Evolutionary conservation across 1,140 invertebrate genomes (phyloP).

Genomic region (Stegodyphus dumicola): DNA sequence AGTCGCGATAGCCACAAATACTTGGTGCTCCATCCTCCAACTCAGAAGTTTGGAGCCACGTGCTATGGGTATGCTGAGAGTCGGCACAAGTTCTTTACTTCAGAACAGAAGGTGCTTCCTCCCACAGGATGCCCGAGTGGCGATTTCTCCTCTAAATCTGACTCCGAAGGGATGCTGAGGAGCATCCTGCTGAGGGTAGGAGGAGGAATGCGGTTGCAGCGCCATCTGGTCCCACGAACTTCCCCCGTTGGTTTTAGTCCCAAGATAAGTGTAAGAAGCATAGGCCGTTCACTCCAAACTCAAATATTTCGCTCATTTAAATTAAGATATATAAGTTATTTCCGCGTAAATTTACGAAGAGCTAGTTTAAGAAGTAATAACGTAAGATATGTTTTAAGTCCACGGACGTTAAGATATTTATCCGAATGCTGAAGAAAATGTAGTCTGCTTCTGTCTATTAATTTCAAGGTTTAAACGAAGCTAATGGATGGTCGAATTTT

Average conservation of each 20-base stretch:
- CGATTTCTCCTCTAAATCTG: constrained; percentile 47
- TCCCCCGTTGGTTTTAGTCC: not conserved
- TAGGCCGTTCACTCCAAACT: too few relatives aligned
- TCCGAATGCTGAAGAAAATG: too few relatives aligned
- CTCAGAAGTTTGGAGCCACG: not conserved
- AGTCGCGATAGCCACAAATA: not conserved
- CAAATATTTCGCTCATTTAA: too few relatives aligned
- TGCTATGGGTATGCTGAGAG: not conserved
- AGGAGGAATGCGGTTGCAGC: constrained; percentile 11
- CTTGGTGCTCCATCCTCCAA: not conserved
- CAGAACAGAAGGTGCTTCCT: not conserved
- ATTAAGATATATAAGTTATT: too few relatives aligned
- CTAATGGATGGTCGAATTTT: too few relatives aligned
- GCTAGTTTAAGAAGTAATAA: too few relatives aligned
- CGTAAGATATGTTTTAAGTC: too few relatives aligned
- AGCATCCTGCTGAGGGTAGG: constrained; percentile 4
- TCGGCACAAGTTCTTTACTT: not conserved
- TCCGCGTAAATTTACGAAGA: too few relatives aligned
- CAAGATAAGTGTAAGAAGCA: not conserved
- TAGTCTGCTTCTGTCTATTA: too few relatives aligned
- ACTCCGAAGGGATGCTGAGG: constrained; percentile 32
- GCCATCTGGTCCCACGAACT: constrained; percentile 12
- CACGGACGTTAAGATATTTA: too few relatives aligned
- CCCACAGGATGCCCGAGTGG: constrained; percentile 15
- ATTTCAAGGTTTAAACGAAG: too few relatives aligned